Conservation (phyloP, 2,113 vertebrate species). For the Pachypanchax playfairii region DNA sequence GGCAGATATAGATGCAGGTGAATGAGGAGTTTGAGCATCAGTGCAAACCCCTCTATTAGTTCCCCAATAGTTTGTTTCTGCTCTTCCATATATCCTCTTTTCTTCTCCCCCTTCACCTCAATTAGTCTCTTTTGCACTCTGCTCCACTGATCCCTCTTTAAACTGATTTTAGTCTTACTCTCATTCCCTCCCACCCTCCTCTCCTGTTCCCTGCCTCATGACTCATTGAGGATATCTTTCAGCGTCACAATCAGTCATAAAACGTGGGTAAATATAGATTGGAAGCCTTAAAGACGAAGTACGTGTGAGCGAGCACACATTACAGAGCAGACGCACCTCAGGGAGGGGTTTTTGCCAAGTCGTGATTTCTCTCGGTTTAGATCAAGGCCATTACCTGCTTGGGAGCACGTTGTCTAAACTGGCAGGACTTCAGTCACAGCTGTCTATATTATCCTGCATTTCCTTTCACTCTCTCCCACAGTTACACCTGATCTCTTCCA, state of each 20-base stretch:
- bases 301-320: conserved; percentile 71
- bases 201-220: conserved; percentile 54
- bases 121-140: conserved; percentile 63
- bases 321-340: conserved; percentile 34
- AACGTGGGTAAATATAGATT: conserved; percentile 74
- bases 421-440: conserved; percentile 30
- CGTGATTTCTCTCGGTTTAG: conserved; percentile 40
- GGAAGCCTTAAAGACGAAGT: conserved; percentile 53
- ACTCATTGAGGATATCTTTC: conserved; percentile 54
- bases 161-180: conserved; percentile 59
- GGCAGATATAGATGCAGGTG: conserved; percentile 5
- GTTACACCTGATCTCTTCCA: conserved; percentile 1
- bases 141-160: conserved; percentile 59
- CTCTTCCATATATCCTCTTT: conserved; percentile 43
- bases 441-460: conserved; percentile 9
- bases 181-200: conserved; percentile 26
- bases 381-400: conserved; percentile 59
- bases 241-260: conserved; percentile 58
- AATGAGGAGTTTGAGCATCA: background rate
- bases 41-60: background rate
- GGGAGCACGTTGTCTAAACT: conserved; percentile 55
- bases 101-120: conserved; percentile 41
- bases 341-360: conserved; percentile 47
- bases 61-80: background rate
- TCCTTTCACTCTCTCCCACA: background rate